A percentile compares a stretch with the other conserved stretches of the same genome.
phyloP scores from a whole-genome alignment of 2,113 vertebrate species.

The Cebidichthys violaceus region DNA sequence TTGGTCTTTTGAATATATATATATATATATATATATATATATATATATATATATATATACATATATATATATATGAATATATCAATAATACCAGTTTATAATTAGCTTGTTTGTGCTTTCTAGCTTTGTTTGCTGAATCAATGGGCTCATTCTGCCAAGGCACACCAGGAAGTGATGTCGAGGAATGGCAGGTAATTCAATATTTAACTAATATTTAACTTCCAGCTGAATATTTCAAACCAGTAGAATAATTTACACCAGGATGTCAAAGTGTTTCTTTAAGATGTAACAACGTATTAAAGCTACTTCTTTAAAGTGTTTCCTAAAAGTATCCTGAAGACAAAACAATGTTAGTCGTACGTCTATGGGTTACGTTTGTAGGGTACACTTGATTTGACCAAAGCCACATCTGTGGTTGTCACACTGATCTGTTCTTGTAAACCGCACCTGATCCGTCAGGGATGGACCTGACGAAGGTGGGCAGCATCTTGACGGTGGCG shows the following conservation, averaged over 20 bases:
- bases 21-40: no score
- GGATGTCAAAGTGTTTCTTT: neutral
- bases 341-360: neutral
- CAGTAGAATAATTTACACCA: neutral
- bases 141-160: neutral
- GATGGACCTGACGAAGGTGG: slow-evolving; percentile 97
- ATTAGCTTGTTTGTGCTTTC: neutral
- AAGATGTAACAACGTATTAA: neutral
- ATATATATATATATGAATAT: no score
- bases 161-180: neutral
- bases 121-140: neutral
- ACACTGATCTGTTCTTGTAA: neutral
- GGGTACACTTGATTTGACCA: no score
- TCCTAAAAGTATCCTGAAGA: neutral
- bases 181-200: neutral
- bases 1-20: no score
- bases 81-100: no score
- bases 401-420: neutral
- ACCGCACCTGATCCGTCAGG: slow-evolving; percentile 93
- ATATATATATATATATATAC: no score
- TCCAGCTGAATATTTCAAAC: neutral
- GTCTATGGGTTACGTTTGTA: no score
- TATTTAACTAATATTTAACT: slow-evolving; percentile 19
- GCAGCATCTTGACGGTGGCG: slow-evolving; percentile 95
- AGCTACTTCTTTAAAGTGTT: neutral